phyloP scores from a whole-genome alignment of 2,888 invertebrate species.

The Callosobruchus maculatus region DNA sequence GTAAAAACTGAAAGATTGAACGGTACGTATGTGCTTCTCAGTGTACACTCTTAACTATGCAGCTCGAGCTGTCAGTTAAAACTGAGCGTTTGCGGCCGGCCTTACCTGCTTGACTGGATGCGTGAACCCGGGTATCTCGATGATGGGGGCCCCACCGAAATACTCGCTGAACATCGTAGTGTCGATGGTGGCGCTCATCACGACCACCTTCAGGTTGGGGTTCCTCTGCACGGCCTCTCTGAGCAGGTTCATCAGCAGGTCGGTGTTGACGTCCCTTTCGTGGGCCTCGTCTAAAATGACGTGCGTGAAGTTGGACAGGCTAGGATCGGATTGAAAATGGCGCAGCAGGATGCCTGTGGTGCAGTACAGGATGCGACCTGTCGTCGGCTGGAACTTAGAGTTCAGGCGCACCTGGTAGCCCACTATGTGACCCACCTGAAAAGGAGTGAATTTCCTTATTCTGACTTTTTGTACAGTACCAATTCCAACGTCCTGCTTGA shows the following conservation, averaged over 20 bases:
- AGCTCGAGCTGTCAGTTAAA: too few relatives aligned
- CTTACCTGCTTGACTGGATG: constrained; percentile 56
- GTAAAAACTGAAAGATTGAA: too few relatives aligned
- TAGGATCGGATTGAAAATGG: constrained; percentile 47
- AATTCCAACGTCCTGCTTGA: too few relatives aligned
- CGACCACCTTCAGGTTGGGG: constrained; percentile 55
- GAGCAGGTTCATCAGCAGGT: constrained; percentile 60
- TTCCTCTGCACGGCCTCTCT: constrained; percentile 53
- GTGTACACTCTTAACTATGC: too few relatives aligned
- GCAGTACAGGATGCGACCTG: constrained; percentile 64
- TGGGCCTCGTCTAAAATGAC: constrained; percentile 74
- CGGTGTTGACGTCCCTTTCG: constrained; percentile 67
- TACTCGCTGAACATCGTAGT: constrained; percentile 56
- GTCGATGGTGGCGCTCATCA: constrained; percentile 75
- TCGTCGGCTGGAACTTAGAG: constrained; percentile 52
- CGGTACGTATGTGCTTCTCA: too few relatives aligned
- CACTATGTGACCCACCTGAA: constrained; percentile 59
- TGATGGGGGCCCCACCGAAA: constrained; percentile 45
- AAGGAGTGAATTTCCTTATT: too few relatives aligned
- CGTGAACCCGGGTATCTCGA: constrained; percentile 53
- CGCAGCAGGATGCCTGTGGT: constrained; percentile 59
- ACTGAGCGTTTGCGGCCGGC: background rate
- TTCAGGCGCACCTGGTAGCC: constrained; percentile 66
- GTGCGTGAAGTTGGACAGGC: constrained; percentile 59
- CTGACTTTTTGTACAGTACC: too few relatives aligned